Conservation (phyloP, 2,113 vertebrate species). For the Phrynosoma blainvillii region DNA sequence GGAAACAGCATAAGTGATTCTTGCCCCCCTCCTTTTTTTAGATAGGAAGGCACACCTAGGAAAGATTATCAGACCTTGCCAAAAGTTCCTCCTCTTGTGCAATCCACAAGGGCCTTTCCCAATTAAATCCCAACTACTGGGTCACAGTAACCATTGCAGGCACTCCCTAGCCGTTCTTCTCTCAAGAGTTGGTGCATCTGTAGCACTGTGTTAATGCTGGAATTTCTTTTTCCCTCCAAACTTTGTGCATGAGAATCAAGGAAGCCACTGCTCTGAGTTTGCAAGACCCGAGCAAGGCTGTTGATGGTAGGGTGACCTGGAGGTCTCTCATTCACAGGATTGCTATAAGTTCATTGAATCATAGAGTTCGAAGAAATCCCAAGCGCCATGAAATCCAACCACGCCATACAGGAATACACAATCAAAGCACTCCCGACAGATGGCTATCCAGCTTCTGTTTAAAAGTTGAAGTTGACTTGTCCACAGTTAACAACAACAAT, state of each 20-base stretch:
- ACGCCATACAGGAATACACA: too few species aligned
- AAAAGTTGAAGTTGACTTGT: too few species aligned
- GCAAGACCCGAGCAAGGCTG: too few species aligned
- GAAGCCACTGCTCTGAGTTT: too few species aligned
- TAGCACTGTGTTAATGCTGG: background rate
- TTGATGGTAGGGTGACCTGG: too few species aligned
- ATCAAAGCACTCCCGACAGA: too few species aligned
- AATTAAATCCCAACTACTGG: background rate
- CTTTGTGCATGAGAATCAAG: background rate
- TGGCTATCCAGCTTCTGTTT: too few species aligned
- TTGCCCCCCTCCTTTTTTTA: background rate
- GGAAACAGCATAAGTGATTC: background rate
- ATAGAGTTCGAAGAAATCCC: too few species aligned
- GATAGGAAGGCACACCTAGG: background rate
- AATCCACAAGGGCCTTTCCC: background rate
- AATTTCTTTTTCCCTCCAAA: background rate
- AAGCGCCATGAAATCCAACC: too few species aligned
- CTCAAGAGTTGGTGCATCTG: background rate
- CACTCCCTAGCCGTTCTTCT: background rate
- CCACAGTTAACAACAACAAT: too few species aligned
- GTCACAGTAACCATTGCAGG: background rate
- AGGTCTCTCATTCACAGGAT: too few species aligned
- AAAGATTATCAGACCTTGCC: background rate
- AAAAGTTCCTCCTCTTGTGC: background rate
- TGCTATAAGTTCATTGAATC: too few species aligned